A percentile compares a stretch with the other conserved stretches of the same genome.
Evolutionary conservation across 2,113 vertebrate species (phyloP).

Genomic region (Lathamus discolor): DNA sequence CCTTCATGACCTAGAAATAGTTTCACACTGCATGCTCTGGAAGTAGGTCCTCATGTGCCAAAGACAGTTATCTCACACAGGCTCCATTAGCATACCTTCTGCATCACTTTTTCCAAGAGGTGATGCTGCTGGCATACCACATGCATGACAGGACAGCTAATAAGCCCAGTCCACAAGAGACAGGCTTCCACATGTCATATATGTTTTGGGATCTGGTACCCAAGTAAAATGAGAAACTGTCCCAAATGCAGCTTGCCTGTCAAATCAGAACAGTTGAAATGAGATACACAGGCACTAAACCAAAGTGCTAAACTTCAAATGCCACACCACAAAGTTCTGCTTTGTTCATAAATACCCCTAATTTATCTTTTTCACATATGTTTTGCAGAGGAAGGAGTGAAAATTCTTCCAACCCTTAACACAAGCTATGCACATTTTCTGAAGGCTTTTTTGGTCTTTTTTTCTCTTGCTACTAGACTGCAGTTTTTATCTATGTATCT

Average conservation of each 20-base stretch:
- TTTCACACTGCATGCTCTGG: not conserved
- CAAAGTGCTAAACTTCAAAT: not conserved
- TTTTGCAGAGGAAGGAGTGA: not conserved
- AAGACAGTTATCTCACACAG: not conserved
- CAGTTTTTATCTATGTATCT: not conserved
- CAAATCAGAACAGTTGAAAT: not conserved
- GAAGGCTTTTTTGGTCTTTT: not conserved
- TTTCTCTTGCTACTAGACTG: not conserved
- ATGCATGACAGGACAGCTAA: not conserved
- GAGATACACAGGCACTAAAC: rapidly evolving
- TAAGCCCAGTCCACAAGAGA: not conserved
- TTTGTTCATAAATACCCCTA: not conserved
- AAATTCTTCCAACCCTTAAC: not conserved
- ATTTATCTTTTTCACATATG: not conserved
- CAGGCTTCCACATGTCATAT: not conserved
- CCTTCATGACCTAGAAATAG: not conserved
- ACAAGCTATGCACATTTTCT: not conserved
- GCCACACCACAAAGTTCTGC: not conserved
- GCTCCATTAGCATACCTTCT: not conserved
- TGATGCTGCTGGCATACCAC: rapidly evolving
- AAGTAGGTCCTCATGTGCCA: not conserved
- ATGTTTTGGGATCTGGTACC: not conserved
- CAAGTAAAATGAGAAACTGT: not conserved
- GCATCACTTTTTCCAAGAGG: not conserved
- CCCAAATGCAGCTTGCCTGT: not conserved